Percentiles rank a stretch among this genome's conserved stretches.
Conservation (phyloP, 2,113 vertebrate genomes). For the Chunga burmeisteri region DNA sequence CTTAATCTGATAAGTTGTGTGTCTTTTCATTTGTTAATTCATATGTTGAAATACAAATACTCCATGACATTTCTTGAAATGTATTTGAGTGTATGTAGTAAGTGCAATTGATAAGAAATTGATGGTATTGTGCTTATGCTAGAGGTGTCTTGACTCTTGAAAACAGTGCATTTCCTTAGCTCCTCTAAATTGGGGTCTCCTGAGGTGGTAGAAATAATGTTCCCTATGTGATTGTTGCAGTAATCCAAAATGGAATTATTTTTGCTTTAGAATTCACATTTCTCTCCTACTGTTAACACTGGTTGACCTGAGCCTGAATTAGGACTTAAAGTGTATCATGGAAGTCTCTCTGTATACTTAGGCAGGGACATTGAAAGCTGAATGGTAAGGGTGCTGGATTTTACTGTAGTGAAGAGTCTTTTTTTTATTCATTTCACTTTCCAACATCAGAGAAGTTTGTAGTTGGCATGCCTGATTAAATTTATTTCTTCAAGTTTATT, state of each 20-base stretch:
- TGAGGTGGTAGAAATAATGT: not conserved
- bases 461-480: not conserved
- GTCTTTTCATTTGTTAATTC: not conserved
- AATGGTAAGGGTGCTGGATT: not conserved
- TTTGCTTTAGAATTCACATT: not conserved
- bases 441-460: not conserved
- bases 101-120: not conserved
- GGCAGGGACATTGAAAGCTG: not conserved
- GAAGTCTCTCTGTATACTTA: not conserved
- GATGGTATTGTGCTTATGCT: not conserved
- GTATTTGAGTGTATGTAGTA: not conserved
- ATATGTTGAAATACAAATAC: not conserved
- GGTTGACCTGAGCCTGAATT: not conserved
- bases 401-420: not conserved
- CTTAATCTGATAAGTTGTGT: not conserved
- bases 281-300: not conserved
- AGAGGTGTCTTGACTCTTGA: not conserved
- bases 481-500: constrained; percentile 13
- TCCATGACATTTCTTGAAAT: not conserved
- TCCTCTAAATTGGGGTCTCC: not conserved
- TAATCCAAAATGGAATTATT: not conserved
- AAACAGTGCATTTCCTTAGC: not conserved
- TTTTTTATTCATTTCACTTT: not conserved
- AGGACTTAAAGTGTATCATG: not conserved
- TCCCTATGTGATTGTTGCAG: not conserved